Conservation (phyloP, 37 sponge, comb jelly and placozoan species). For the Sycon ciliatum region DNA sequence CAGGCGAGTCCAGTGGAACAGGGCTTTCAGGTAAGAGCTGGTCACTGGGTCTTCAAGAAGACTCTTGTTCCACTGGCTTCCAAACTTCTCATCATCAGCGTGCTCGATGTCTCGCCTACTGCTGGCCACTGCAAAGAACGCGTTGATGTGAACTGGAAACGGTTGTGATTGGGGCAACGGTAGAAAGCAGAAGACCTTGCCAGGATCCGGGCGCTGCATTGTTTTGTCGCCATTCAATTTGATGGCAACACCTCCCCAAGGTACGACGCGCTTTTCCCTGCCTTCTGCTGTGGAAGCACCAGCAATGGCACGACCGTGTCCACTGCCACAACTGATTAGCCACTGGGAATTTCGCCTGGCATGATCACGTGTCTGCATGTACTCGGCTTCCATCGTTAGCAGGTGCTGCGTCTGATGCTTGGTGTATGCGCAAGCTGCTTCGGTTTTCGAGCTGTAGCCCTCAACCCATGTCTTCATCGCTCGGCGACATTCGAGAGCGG, state of each 20-base stretch:
- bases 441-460: no score
- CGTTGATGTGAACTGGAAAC: slow-evolving; percentile 48
- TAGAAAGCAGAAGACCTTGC: slow-evolving; percentile 40
- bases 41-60: slow-evolving; percentile 26
- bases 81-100: not conserved
- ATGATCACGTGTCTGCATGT: no score
- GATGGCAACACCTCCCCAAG: not conserved
- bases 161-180: slow-evolving; percentile 29
- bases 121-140: slow-evolving; percentile 45
- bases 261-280: not conserved
- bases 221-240: not conserved
- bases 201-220: not conserved
- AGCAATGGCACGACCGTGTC: not conserved
- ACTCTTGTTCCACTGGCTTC: slow-evolving; percentile 35
- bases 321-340: not conserved
- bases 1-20: no score
- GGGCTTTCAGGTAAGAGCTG: no score
- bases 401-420: no score
- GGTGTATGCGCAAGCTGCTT: no score
- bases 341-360: no score
- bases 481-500: no score
- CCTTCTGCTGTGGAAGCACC: not conserved
- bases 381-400: no score
- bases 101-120: slow-evolving; percentile 33
- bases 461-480: no score